Evolutionary conservation across 2,888 invertebrate genomes (phyloP), one percentile per base, ranked within the genome.

Genomic region (Noctua comes): DNA sequence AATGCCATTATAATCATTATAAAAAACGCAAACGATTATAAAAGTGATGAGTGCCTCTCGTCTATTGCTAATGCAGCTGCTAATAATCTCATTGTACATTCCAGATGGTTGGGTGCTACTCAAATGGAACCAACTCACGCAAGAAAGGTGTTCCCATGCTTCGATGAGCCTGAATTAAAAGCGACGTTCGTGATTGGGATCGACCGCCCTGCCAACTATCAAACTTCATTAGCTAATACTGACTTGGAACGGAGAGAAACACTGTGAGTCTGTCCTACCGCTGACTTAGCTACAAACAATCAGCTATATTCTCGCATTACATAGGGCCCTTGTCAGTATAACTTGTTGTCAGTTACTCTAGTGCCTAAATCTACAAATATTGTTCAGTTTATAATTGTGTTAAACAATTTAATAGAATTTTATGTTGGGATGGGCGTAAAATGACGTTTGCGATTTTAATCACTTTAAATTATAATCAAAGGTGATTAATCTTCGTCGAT

Each of bases 121-220:
- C 98, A 98, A 92, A 97, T 98, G 92, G 97, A 98, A 93, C 96
- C 98, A 0, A 97, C 97, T 24, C 96, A 98, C 90, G 98, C 98
- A 6, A 97, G 98, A 77, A 97, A 97, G 89, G 98, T 97, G 24
- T 98, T 98, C 91, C 98, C 98, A 1, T 98, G 98, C 88, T 98
- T 98, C 88, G 98, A 98, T 91, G 98, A 97, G 86, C 97, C 97
- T 0, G 91, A 91, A 6, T 93, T 96, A 40, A 97, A 97, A 86
- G 97, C 97, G 0, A 92, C 90, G 0, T 97, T 97, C 84, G 90
- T 92, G 1, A 87, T 97, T 18, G 93, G 91, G 13, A 95, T 97
- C 11, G 95, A 94, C 73, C 93, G 96, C 36, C 95, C 96, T 2
- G 87, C 91, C 40, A 78, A 77, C 65, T 96, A 90, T 77, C 90